Conservation (phyloP, 2,797 vertebrate genomes). For the Spinibarbus caldwelli region DNA sequence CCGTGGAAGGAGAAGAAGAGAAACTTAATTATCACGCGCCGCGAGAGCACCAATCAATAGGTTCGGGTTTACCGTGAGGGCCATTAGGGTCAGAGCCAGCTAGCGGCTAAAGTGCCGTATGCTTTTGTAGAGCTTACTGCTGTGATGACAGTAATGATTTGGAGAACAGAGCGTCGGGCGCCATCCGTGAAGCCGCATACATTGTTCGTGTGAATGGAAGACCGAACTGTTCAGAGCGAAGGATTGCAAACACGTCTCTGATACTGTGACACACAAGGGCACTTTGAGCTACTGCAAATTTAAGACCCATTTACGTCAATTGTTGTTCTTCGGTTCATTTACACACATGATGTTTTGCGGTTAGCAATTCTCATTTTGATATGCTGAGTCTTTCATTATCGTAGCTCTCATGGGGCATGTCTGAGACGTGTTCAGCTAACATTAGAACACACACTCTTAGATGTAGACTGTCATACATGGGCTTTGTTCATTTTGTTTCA, state of each 20-base stretch:
- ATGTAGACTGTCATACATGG: conserved; percentile 1
- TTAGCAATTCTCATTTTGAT: conserved; percentile 16
- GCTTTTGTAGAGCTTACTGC: conserved; percentile 12
- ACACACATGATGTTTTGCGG: neutral
- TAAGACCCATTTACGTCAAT: conserved; percentile 5
- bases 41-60: conserved; percentile 68
- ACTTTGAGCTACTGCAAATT: conserved; percentile 20
- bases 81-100: conserved; percentile 58
- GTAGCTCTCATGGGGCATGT: neutral
- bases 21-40: conserved; percentile 71
- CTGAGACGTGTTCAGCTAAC: conserved; percentile 7
- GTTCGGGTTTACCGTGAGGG: conserved; percentile 51
- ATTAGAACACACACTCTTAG: conserved; percentile 2
- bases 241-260: conserved; percentile 13
- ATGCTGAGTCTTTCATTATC: neutral
- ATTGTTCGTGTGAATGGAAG: conserved; percentile 35
- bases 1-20: conserved; percentile 59
- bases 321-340: conserved; percentile 23
- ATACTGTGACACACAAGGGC: conserved; percentile 15
- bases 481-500: neutral
- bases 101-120: conserved; percentile 35
- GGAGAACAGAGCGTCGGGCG: neutral
- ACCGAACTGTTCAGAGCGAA: neutral
- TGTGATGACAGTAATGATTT: conserved; percentile 47
- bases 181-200: conserved; percentile 37